Percentiles rank a stretch among this genome's conserved stretches.
Evolutionary conservation across 2,113 vertebrate species (phyloP).

Genomic region (Callocephalon fimbriatum): DNA sequence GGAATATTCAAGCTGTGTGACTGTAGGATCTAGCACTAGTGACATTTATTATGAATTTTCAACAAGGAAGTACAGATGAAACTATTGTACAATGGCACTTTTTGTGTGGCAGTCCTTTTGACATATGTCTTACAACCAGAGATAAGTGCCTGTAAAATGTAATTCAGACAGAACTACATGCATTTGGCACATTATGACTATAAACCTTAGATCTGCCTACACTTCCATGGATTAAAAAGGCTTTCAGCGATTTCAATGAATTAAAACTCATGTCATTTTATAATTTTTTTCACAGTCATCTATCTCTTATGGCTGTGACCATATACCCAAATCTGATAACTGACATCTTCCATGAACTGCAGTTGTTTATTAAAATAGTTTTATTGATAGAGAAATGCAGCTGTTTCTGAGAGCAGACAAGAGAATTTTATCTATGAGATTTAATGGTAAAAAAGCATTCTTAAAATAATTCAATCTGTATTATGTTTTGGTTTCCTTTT

Average conservation of each 20-base stretch:
- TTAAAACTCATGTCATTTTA: background rate
- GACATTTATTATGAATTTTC: background rate
- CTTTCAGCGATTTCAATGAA: background rate
- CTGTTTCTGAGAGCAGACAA: background rate
- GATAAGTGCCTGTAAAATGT: background rate
- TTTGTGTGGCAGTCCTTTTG: background rate
- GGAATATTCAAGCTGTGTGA: background rate
- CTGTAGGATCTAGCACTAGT: background rate
- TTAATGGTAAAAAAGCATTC: background rate
- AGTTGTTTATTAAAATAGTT: background rate
- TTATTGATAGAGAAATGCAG: background rate
- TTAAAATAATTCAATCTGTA: background rate
- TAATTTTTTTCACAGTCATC: background rate
- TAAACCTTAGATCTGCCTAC: background rate
- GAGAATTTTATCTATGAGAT: background rate
- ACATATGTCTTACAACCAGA: background rate
- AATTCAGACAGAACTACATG: background rate
- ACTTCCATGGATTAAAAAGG: background rate
- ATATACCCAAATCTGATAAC: background rate
- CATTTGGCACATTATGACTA: background rate
- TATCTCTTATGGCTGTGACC: background rate
- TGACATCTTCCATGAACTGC: background rate
- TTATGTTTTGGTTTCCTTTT: constrained; percentile 7
- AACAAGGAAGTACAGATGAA: background rate
- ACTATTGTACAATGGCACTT: background rate